phyloP scores from a whole-genome alignment of 2,113 vertebrate genomes.

The Saiga tatarica region DNA sequence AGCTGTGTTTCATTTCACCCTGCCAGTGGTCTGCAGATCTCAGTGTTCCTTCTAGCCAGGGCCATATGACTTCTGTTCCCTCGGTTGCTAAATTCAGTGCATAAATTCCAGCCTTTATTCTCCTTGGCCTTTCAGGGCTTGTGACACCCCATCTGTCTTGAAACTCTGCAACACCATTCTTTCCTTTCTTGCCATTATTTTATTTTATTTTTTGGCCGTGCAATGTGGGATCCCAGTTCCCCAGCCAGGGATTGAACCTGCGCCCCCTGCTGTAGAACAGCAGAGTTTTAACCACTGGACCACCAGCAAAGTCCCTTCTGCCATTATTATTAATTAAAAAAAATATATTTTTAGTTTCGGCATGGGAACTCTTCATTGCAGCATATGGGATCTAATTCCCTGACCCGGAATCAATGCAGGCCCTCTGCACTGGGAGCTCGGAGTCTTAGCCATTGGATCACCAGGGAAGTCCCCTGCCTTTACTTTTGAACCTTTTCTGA shows the following conservation, averaged over 20 bases:
- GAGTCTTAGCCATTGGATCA: not conserved
- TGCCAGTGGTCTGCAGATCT: not conserved
- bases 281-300: not conserved
- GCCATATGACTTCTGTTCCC: fast-evolving
- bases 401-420: not conserved
- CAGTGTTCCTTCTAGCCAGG: not conserved
- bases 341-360: not conserved
- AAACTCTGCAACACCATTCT: not conserved
- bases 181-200: not conserved
- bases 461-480: not conserved
- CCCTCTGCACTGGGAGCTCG: not conserved
- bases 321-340: not conserved
- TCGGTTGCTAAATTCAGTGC: not conserved
- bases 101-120: not conserved
- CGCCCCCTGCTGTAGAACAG: not conserved
- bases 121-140: not conserved
- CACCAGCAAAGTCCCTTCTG: not conserved
- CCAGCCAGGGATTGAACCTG: not conserved
- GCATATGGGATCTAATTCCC: not conserved
- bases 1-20: too few species aligned
- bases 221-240: not conserved
- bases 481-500: not conserved
- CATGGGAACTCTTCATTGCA: not conserved
- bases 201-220: not conserved
- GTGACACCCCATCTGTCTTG: not conserved